Evolutionary conservation across 2,113 vertebrate species (phyloP), one percentile per base, ranked within the genome.

Genomic region (Furnarius figulus): DNA sequence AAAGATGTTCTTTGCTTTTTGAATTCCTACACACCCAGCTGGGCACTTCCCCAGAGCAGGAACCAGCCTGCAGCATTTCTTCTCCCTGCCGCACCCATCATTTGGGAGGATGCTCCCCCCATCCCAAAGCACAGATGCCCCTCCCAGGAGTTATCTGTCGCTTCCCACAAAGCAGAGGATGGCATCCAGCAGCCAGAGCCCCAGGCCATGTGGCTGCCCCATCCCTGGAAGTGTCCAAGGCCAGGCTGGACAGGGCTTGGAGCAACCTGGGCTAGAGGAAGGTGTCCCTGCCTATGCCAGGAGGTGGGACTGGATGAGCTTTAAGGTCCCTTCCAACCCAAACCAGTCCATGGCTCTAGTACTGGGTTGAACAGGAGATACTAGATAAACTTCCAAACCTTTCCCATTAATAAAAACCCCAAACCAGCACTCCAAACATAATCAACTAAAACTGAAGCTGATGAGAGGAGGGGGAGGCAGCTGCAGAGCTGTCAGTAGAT

Each of bases 1-100:
- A 96, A 88, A 31, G 3, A 65, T 16, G 66, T 65, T 80, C 56
- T 85, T 96, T 79, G 85, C 71, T 93, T 79, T 85, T 80, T 96
- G 62, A 92, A 68, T 97, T 94, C 70, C 79, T 59, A 21, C 72
- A 20, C 15, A 2, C 22, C 11, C 27, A 5, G 33, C 0, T 28
- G 46, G 76, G 46, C 40, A 2, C 1, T 5, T 22, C 24, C 73
- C 21, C 24, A 9, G 21, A 12, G n/a, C 8, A 12, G 89, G 49
- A 62, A 10, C 11, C n/a, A 16, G 74, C 56, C 50, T 8, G 0
- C 17, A n/a, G 75, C 0, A 0, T 68, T 59, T 39, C 52, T 72
- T 24, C 71, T 61, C 15, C 53, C 27, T 2, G 0, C 27, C 25
- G 6, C n/a, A 46, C 14, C 46, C 61, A 66, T 20, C 53, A 12